A percentile compares a stretch with the other conserved stretches of the same genome.
These are phyloP conservation scores for Semaprochilodus insignis DNA, from an alignment of 2,797 vertebrate species.

Conservation along the genomic window DNA sequence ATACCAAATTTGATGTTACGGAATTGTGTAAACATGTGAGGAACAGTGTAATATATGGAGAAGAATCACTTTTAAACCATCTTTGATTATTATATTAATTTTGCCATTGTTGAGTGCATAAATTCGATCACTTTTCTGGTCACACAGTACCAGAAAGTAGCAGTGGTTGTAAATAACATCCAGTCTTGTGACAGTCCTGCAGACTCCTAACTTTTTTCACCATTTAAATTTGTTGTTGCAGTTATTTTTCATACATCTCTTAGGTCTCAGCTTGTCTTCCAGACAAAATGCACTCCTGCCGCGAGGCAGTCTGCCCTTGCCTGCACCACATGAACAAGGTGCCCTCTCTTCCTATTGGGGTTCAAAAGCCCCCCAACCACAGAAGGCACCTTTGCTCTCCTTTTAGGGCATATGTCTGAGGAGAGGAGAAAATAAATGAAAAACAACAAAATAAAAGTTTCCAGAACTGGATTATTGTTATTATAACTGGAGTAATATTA, in stretches of 20 bases:
- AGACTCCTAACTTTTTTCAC: not conserved
- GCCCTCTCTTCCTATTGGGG: not conserved
- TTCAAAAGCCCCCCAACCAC: constrained; percentile 2
- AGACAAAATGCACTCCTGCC: not conserved
- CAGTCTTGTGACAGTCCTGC: not conserved
- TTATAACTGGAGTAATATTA: too few relatives aligned
- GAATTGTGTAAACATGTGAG: too few relatives aligned
- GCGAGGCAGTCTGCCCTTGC: not conserved
- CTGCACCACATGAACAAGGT: not conserved
- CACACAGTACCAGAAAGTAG: too few relatives aligned
- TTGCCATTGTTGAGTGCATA: not conserved
- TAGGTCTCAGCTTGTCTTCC: constrained; percentile 1
- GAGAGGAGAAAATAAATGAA: too few relatives aligned
- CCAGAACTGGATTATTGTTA: too few relatives aligned
- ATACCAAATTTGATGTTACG: too few relatives aligned
- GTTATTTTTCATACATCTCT: not conserved
- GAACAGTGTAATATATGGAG: too few relatives aligned
- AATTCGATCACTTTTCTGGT: not conserved
- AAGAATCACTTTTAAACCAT: too few relatives aligned
- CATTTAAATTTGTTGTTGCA: not conserved
- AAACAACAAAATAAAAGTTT: too few relatives aligned
- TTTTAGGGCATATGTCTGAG: too few relatives aligned
- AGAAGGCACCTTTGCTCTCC: constrained; percentile 2
- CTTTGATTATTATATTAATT: not conserved
- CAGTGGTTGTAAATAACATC: not conserved